Conservation (phyloP, 2,888 invertebrate species). For the Xestobium rufovillosum region DNA sequence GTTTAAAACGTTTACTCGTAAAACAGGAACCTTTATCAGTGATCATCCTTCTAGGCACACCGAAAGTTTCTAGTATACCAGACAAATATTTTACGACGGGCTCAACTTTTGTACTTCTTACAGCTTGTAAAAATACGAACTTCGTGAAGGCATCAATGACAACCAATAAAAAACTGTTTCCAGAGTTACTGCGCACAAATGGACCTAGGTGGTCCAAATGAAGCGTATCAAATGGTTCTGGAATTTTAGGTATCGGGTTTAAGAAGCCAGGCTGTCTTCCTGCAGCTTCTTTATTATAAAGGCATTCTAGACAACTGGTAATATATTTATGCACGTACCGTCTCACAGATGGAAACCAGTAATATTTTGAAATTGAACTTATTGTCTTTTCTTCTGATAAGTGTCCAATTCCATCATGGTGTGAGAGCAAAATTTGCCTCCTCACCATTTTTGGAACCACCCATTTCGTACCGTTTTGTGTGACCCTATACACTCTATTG, state of each 20-base stretch:
- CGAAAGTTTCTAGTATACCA: slow-evolving; percentile 14
- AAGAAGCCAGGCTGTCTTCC: slow-evolving; percentile 20
- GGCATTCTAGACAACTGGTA: no score
- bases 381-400: no score
- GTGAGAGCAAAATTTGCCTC: no score
- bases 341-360: no score
- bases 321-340: no score
- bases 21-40: slow-evolving; percentile 20
- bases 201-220: slow-evolving; percentile 27
- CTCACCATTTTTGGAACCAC: no score
- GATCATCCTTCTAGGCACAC: slow-evolving; percentile 19
- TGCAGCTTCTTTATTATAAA: no score
- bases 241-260: slow-evolving; percentile 23
- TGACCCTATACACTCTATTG: no score
- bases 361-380: no score
- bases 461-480: no score
- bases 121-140: slow-evolving; percentile 31
- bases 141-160: slow-evolving; percentile 37
- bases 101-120: slow-evolving; percentile 26
- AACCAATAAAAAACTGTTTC: slow-evolving; percentile 31
- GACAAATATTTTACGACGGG: slow-evolving; percentile 14
- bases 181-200: slow-evolving; percentile 23
- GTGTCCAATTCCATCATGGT: no score
- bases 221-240: slow-evolving; percentile 20
- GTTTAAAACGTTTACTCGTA: slow-evolving; percentile 18